Conservation (phyloP, 2,888 invertebrate genomes). For the Orgyia antiqua region DNA sequence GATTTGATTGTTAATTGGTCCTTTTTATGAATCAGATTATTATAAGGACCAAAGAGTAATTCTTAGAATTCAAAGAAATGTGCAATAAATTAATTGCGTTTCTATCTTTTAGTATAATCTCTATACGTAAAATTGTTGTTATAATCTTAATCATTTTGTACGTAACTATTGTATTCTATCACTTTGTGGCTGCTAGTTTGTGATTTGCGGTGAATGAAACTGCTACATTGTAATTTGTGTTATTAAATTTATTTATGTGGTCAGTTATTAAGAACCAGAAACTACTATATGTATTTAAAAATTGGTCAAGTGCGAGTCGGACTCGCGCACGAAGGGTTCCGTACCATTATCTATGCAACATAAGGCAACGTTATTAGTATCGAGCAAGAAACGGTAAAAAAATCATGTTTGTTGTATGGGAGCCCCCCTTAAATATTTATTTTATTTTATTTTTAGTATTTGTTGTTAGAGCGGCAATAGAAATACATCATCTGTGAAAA, state of each 20-base stretch:
- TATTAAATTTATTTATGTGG: not conserved
- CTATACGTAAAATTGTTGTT: constrained; percentile 53
- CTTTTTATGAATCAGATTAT: constrained; percentile 25
- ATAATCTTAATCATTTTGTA: constrained; percentile 41
- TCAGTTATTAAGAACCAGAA: too few relatives aligned
- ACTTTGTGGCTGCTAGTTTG: constrained; percentile 33
- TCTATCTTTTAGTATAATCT: constrained; percentile 41
- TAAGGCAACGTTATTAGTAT: too few relatives aligned
- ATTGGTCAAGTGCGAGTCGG: too few relatives aligned
- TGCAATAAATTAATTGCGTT: constrained; percentile 32
- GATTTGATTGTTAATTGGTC: constrained; percentile 14
- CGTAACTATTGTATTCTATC: constrained; percentile 30
- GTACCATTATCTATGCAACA: too few relatives aligned
- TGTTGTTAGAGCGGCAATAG: too few relatives aligned
- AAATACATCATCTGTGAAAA: too few relatives aligned
- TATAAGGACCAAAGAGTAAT: constrained; percentile 32
- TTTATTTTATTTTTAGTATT: too few relatives aligned
- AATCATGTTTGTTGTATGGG: too few relatives aligned
- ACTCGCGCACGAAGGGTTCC: too few relatives aligned
- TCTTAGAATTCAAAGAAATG: constrained; percentile 20
- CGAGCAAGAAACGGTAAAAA: too few relatives aligned
- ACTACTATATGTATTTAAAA: not conserved
- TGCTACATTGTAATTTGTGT: constrained; percentile 4
- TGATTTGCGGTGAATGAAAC: constrained; percentile 26
- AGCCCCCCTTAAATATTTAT: too few relatives aligned